Conservation (phyloP, 2,888 invertebrate genomes). For the Girardia tigrina region DNA sequence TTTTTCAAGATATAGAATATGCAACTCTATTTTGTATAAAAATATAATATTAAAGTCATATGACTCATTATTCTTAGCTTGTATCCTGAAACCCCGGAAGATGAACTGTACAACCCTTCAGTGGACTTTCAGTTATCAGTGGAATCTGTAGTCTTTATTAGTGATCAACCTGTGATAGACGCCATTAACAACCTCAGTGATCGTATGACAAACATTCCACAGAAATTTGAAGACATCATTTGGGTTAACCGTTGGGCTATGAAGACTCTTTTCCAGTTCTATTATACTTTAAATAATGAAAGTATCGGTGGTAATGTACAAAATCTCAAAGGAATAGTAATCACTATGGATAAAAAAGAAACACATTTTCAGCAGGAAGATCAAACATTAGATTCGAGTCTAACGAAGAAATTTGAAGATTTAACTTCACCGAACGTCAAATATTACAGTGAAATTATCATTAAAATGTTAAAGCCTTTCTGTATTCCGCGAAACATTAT, state of each 20-base stretch:
- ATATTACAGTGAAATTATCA: background rate
- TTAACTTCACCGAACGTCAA: background rate
- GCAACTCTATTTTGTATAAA: too few species aligned
- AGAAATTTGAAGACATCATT: background rate
- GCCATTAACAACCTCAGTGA: background rate
- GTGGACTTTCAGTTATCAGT: background rate
- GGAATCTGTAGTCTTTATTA: background rate
- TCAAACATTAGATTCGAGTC: background rate
- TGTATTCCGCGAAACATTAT: background rate
- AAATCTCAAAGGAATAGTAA: background rate
- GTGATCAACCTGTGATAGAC: background rate
- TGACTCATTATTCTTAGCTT: too few species aligned
- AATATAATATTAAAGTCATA: too few species aligned
- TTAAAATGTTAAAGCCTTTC: constrained; percentile 7
- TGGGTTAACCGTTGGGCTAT: background rate
- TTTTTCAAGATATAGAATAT: too few species aligned
- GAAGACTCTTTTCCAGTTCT: background rate
- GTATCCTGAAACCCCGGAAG: constrained; percentile 17
- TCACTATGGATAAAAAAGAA: background rate
- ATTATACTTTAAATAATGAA: constrained; percentile 12
- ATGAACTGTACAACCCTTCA: background rate
- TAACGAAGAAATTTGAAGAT: background rate
- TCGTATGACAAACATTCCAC: background rate
- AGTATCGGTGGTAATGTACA: background rate
- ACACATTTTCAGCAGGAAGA: constrained; percentile 12